A percentile compares a stretch with the other conserved stretches of the same genome.
Conservation (phyloP, 2,797 vertebrate genomes). For the Argentina silus region DNA sequence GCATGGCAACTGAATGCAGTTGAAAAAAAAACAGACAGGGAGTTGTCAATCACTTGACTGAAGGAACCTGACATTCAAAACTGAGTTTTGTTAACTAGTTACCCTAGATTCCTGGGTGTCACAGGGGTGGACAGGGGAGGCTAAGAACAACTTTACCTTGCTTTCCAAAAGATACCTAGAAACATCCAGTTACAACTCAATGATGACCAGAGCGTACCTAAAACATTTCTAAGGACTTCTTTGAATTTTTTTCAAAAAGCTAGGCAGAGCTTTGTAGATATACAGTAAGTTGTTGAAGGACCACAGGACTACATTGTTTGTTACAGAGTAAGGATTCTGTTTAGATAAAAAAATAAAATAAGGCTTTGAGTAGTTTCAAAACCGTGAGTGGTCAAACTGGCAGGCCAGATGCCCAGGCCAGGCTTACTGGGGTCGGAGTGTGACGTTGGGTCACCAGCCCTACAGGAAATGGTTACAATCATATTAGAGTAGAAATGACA, state of each 20-base stretch:
- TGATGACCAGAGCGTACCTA: too few relatives aligned
- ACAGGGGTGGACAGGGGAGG: constrained; percentile 72
- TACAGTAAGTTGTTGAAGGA: too few relatives aligned
- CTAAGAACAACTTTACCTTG: not conserved
- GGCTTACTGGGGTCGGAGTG: constrained; percentile 75
- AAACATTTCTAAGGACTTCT: too few relatives aligned
- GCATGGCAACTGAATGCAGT: constrained; percentile 87
- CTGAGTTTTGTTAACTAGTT: constrained; percentile 89
- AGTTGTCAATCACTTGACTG: constrained; percentile 94
- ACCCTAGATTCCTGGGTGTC: constrained; percentile 82
- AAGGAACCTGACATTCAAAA: constrained; percentile 82
- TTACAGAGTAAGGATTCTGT: too few relatives aligned
- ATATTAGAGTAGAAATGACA: constrained; percentile 72
- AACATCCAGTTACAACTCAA: too few relatives aligned
- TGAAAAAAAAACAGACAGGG: constrained; percentile 87
- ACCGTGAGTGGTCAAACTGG: not conserved
- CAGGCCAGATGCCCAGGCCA: not conserved
- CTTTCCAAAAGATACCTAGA: too few relatives aligned
- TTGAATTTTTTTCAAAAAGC: too few relatives aligned
- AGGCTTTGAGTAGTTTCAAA: not conserved
- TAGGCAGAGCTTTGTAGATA: too few relatives aligned
- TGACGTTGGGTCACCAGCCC: constrained; percentile 70
- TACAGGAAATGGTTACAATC: constrained; percentile 76
- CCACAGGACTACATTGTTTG: too few relatives aligned
- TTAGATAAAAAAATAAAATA: too few relatives aligned